A percentile compares a stretch with the other conserved stretches of the same genome.
phyloP scores from a whole-genome alignment of 35 echinoderm and acorn worm genomes.

The Heliocidaris erythrogramma region DNA sequence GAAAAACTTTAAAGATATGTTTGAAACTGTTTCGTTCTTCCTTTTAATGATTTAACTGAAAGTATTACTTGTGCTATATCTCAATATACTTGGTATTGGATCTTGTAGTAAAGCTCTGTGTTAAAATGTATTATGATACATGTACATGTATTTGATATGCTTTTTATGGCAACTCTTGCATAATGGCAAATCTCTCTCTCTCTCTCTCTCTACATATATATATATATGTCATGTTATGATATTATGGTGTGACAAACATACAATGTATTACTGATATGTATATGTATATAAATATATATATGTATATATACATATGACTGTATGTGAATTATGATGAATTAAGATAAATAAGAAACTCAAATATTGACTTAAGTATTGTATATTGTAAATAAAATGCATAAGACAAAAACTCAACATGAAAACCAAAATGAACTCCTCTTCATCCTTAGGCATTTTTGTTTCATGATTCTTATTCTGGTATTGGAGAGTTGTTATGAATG shows the following conservation, averaged over 20 bases:
- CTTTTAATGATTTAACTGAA: background rate
- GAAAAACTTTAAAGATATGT: background rate
- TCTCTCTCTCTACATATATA: no score
- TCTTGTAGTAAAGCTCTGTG: background rate
- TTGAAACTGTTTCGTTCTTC: background rate
- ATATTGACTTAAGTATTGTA: background rate
- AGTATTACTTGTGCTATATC: conserved; percentile 5
- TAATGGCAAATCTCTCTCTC: background rate
- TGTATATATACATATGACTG: background rate
- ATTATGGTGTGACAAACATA: background rate
- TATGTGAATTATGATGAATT: background rate
- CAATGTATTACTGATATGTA: background rate
- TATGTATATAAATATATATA: background rate
- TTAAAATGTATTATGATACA: background rate
- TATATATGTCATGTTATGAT: background rate
- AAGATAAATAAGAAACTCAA: background rate
- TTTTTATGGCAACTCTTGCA: background rate
- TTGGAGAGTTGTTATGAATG: no score
- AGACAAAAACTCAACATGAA: background rate
- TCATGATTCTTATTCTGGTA: no score
- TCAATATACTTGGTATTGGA: background rate
- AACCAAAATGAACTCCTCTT: no score
- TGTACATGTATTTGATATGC: background rate
- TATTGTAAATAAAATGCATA: conserved; percentile 13
- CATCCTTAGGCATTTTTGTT: no score